A percentile compares a stretch with the other conserved stretches of the same genome.
These are phyloP conservation scores for Lota lota DNA, from an alignment of 2,113 vertebrate species.

Conservation along the genomic window DNA sequence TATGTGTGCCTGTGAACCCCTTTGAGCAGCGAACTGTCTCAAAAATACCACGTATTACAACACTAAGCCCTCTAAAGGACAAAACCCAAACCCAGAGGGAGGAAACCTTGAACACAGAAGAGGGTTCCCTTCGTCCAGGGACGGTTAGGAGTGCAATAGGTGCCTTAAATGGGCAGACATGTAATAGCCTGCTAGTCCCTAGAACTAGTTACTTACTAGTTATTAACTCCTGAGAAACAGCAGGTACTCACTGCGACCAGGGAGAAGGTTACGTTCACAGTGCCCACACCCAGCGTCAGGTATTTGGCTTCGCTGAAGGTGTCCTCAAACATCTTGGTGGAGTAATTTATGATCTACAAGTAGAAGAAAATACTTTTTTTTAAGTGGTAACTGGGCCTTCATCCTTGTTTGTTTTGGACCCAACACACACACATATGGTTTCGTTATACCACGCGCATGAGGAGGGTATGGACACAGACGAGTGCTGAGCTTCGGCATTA, in stretches of 20 bases:
- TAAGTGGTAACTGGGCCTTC: constrained; percentile 1
- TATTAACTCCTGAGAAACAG: too few relatives aligned
- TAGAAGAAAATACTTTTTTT: constrained; percentile 20
- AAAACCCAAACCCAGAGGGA: too few relatives aligned
- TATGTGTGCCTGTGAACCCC: too few relatives aligned
- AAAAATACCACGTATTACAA: too few relatives aligned
- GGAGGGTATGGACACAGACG: not conserved
- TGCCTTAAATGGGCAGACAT: too few relatives aligned
- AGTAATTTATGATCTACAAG: constrained; percentile 72
- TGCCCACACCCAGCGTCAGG: constrained; percentile 63
- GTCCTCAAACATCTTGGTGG: constrained; percentile 65
- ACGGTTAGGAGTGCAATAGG: too few relatives aligned
- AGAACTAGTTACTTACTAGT: too few relatives aligned
- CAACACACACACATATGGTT: constrained; percentile 17
- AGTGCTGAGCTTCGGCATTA: not conserved
- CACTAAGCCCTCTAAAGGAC: too few relatives aligned
- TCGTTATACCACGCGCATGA: not conserved
- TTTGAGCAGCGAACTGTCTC: too few relatives aligned
- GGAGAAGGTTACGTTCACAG: constrained; percentile 68
- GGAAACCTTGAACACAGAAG: too few relatives aligned
- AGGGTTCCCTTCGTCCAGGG: too few relatives aligned
- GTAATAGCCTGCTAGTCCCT: too few relatives aligned
- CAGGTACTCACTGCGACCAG: constrained; percentile 61
- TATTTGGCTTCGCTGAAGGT: constrained; percentile 63
- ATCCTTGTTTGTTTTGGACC: not conserved